Evolutionary conservation across 1,140 invertebrate genomes (phyloP).

Genomic region (Arctopsyche grandis): DNA sequence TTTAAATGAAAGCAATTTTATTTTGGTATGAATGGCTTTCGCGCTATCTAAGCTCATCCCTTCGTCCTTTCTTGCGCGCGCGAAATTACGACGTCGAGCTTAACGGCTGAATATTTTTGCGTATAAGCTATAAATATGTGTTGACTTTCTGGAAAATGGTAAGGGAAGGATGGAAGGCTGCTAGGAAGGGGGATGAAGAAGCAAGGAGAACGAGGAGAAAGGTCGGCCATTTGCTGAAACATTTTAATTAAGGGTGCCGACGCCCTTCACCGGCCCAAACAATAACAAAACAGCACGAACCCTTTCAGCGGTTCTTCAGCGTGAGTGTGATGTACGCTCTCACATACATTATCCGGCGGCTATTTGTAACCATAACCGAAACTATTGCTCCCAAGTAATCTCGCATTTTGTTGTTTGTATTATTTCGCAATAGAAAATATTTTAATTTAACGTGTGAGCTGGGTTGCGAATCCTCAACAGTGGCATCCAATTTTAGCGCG

Average conservation of each 20-base stretch:
- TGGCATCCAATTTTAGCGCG: too few species aligned
- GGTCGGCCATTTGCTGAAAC: conserved; percentile 33
- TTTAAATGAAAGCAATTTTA: neutral
- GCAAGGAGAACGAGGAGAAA: conserved; percentile 5
- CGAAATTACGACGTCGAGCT: too few species aligned
- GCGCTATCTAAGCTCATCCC: too few species aligned
- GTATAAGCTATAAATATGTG: neutral
- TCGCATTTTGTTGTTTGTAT: too few species aligned
- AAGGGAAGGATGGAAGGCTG: neutral
- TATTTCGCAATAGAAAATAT: too few species aligned
- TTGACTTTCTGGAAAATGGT: neutral
- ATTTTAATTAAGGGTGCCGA: conserved; percentile 36
- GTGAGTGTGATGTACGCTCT: conserved; percentile 12
- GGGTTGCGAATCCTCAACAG: too few species aligned
- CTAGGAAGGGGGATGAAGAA: neutral
- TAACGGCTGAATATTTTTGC: neutral
- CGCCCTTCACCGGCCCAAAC: conserved; percentile 23
- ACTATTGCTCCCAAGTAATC: neutral
- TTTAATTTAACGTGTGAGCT: too few species aligned
- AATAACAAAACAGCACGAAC: conserved; percentile 39
- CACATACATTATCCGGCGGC: conserved; percentile 15
- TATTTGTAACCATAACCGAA: conserved; percentile 22
- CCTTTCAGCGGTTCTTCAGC: conserved; percentile 27
- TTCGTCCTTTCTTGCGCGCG: too few species aligned
- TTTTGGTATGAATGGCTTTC: neutral